phyloP scores from a whole-genome alignment of 1,140 invertebrate species.

The Heliconius himera region DNA sequence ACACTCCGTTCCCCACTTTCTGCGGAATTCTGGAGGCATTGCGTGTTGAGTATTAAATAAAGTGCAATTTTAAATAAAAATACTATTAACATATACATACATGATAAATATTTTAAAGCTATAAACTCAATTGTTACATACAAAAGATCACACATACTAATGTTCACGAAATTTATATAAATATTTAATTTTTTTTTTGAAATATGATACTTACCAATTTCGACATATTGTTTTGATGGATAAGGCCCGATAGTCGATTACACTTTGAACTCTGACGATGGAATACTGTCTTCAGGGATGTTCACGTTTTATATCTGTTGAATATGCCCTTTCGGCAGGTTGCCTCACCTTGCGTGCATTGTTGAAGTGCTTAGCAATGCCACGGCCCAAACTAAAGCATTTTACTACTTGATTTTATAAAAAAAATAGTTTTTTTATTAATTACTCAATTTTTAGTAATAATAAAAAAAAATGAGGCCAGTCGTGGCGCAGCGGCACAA shows the following conservation, averaged over 20 bases:
- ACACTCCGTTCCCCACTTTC: too few relatives aligned
- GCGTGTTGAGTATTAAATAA: too few relatives aligned
- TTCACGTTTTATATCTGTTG: slow-evolving; percentile 73
- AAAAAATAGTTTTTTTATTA: background rate
- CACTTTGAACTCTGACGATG: slow-evolving; percentile 47
- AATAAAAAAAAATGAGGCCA: too few relatives aligned
- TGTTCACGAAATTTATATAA: background rate
- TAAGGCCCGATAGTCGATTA: slow-evolving; percentile 49
- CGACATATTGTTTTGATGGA: slow-evolving; percentile 47
- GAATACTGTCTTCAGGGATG: slow-evolving; percentile 69
- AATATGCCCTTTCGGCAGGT: slow-evolving; percentile 73
- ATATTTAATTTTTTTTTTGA: background rate
- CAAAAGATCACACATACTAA: background rate
- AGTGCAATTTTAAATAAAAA: too few relatives aligned
- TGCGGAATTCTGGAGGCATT: too few relatives aligned
- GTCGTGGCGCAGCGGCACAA: too few relatives aligned
- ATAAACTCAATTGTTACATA: too few relatives aligned
- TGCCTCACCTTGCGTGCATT: slow-evolving; percentile 77
- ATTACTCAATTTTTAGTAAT: background rate
- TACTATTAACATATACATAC: too few relatives aligned
- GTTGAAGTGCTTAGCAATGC: slow-evolving; percentile 62
- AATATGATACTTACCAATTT: slow-evolving; percentile 59
- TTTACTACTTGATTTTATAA: background rate
- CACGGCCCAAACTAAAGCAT: slow-evolving; percentile 42
- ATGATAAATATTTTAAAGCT: too few relatives aligned